phyloP scores from a whole-genome alignment of 2,113 vertebrate genomes.

The Phaethornis superciliosus region DNA sequence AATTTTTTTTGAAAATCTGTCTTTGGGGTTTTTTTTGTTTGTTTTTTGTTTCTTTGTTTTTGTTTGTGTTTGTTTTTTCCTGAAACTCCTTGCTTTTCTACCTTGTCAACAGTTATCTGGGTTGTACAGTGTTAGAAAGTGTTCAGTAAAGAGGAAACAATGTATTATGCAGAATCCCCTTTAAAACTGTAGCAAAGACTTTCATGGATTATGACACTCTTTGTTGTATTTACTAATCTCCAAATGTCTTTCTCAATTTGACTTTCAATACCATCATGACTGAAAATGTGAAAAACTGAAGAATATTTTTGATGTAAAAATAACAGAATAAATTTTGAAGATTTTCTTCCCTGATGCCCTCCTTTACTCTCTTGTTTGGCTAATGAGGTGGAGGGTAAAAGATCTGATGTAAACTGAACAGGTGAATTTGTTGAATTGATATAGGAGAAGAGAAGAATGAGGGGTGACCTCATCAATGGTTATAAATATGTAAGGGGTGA shows the following conservation, averaged over 20 bases:
- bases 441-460: too few species aligned
- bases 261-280: background rate
- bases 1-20: background rate
- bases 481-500: too few species aligned
- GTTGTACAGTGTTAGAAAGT: background rate
- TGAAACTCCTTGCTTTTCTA: background rate
- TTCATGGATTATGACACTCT: background rate
- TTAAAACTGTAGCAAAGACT: background rate
- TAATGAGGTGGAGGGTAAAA: slow-evolving; percentile 6
- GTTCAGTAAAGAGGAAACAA: background rate
- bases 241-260: background rate
- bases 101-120: background rate
- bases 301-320: background rate
- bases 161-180: background rate
- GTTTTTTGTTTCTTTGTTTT: too few species aligned
- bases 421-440: background rate
- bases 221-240: background rate
- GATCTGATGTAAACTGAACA: slow-evolving; percentile 4
- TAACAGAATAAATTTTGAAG: background rate
- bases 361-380: background rate
- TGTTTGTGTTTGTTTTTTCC: background rate
- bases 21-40: background rate
- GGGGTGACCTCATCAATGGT: too few species aligned
- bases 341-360: background rate
- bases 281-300: background rate